A percentile compares a stretch with the other conserved stretches of the same genome.
These are phyloP conservation scores for Drosophila aff. DNA, from an alignment of 1,140 invertebrate species.

Conservation along the genomic window DNA sequence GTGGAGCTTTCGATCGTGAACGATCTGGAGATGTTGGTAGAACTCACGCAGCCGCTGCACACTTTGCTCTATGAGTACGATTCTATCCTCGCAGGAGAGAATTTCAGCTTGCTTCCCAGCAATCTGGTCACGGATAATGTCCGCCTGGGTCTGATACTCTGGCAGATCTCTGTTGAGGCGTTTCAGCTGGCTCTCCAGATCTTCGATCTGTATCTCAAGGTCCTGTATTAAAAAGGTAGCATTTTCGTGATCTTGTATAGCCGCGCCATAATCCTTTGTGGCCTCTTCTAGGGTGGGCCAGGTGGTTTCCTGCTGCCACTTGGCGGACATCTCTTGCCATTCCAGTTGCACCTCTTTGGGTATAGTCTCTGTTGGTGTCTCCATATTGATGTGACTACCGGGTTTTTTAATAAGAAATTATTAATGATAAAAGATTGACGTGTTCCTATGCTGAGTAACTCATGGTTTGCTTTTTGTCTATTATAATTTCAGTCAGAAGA, in stretches of 20 bases:
- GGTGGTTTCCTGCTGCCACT: neutral
- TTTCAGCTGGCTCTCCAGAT: neutral
- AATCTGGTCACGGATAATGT: neutral
- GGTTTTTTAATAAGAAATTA: neutral
- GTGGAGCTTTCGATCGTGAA: neutral
- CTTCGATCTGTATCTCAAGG: neutral
- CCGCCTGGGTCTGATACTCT: neutral
- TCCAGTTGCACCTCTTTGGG: neutral
- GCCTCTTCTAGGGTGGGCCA: neutral
- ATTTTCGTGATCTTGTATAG: neutral
- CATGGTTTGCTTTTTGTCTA: neutral
- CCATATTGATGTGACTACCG: neutral
- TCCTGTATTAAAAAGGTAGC: neutral
- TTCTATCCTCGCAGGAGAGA: neutral
- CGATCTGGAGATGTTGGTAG: neutral
- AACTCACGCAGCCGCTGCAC: neutral
- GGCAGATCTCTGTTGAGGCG: neutral
- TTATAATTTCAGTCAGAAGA: too few relatives aligned
- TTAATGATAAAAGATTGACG: neutral
- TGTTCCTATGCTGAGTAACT: neutral
- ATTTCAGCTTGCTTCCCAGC: neutral
- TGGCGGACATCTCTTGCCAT: neutral
- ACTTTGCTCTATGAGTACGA: neutral
- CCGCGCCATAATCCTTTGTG: neutral
- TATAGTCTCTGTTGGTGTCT: neutral